Percentiles rank a stretch among this genome's conserved stretches.
These are phyloP conservation scores for Varecia variegata DNA, from an alignment of 2,797 vertebrate species.

Conservation along the genomic window DNA sequence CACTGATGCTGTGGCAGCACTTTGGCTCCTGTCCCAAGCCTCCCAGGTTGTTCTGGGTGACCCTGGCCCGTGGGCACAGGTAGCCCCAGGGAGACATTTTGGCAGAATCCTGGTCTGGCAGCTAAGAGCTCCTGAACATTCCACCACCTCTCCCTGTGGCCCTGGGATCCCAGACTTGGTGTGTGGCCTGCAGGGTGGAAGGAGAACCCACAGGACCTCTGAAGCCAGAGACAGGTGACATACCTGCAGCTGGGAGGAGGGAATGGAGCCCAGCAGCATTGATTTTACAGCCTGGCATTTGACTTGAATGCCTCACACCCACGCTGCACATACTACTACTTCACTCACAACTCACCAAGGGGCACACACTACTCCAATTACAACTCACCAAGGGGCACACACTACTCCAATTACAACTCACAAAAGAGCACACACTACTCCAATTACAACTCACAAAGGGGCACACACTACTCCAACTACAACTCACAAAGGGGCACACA, in stretches of 20 bases:
- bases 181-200: background rate
- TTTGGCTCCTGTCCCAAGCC: background rate
- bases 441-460: background rate
- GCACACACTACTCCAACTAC: background rate
- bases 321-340: rapidly evolving
- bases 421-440: rapidly evolving
- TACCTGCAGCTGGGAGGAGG: background rate
- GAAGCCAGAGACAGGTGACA: background rate
- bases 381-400: background rate
- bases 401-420: background rate
- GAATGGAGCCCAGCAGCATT: background rate
- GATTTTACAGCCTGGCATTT: rapidly evolving
- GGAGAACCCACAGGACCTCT: background rate
- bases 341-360: background rate
- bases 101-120: background rate
- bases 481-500: background rate
- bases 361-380: background rate
- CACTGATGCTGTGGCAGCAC: background rate
- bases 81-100: background rate
- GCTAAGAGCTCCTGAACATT: background rate
- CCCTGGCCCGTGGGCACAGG: background rate
- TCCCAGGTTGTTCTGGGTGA: background rate
- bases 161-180: background rate
- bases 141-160: background rate
- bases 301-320: background rate